A percentile compares a stretch with the other conserved stretches of the same genome.
These are phyloP conservation scores for Timema podura DNA, from an alignment of 2,888 invertebrate species.

Conservation along the genomic window DNA sequence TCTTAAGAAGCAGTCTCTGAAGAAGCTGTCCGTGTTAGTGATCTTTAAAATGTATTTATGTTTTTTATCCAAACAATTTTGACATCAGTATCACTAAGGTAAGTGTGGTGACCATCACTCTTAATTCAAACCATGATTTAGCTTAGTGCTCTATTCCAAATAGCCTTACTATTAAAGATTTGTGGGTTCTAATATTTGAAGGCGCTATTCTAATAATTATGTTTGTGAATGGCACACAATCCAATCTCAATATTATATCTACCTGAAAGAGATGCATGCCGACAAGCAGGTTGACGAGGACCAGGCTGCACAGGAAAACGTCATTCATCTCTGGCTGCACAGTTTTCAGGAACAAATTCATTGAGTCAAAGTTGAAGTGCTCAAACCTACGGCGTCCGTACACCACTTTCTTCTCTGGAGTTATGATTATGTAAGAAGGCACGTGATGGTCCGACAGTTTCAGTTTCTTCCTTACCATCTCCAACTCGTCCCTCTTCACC, in stretches of 20 bases:
- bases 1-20: too few species aligned
- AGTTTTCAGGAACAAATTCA: slow-evolving; percentile 46
- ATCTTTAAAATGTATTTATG: too few species aligned
- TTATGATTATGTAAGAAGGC: slow-evolving; percentile 45
- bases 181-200: too few species aligned
- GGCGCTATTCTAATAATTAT: too few species aligned
- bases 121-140: too few species aligned
- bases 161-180: too few species aligned
- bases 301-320: slow-evolving; percentile 46
- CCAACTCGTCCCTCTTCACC: slow-evolving; percentile 35
- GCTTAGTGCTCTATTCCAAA: too few species aligned
- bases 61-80: too few species aligned
- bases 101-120: too few species aligned
- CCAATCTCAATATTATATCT: not conserved
- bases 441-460: slow-evolving; percentile 28
- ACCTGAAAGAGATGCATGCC: slow-evolving; percentile 39
- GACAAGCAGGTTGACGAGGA: slow-evolving; percentile 46
- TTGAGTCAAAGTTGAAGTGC: slow-evolving; percentile 43
- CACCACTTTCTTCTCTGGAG: slow-evolving; percentile 42
- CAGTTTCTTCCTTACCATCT: slow-evolving; percentile 32
- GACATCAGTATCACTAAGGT: too few species aligned
- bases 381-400: slow-evolving; percentile 46
- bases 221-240: too few species aligned
- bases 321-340: slow-evolving; percentile 51
- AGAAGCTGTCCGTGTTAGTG: too few species aligned